Evolutionary conservation across 1,140 invertebrate genomes (phyloP).

Genomic region (Brachionus plicatilis): DNA sequence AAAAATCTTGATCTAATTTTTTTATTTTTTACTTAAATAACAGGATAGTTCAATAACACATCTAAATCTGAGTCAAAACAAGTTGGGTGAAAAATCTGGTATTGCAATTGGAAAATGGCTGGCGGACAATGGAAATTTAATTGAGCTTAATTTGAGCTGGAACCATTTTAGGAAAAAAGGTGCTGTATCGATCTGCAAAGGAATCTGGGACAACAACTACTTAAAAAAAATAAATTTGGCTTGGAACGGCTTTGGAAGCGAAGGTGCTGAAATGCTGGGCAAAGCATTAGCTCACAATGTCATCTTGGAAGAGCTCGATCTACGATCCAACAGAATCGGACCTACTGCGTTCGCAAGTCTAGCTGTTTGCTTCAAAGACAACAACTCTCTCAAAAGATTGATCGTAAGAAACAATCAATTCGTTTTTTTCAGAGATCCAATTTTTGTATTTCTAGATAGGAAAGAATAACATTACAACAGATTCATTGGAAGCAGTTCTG

Average conservation of each 20-base stretch:
- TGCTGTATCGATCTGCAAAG: constrained; percentile 50
- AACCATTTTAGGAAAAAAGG: constrained; percentile 51
- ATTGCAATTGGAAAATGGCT: constrained; percentile 40
- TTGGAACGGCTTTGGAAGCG: constrained; percentile 46
- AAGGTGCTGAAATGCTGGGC: constrained; percentile 43
- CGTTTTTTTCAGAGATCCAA: background rate
- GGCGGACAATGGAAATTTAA: constrained; percentile 49
- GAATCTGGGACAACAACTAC: constrained; percentile 44
- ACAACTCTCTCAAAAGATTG: constrained; percentile 41
- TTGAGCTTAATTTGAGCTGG: constrained; percentile 54
- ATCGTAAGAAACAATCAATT: constrained; percentile 14
- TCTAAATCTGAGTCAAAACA: constrained; percentile 42
- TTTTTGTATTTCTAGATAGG: background rate
- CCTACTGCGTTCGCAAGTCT: constrained; percentile 41
- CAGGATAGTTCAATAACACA: constrained; percentile 40
- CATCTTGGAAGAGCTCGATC: constrained; percentile 45
- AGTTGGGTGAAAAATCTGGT: constrained; percentile 35
- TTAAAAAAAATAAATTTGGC: constrained; percentile 38
- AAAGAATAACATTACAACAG: constrained; percentile 9
- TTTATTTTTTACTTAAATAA: background rate
- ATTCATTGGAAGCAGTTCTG: constrained; percentile 27
- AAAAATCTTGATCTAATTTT: background rate
- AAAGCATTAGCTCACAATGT: constrained; percentile 44
- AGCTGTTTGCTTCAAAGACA: constrained; percentile 25
- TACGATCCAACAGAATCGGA: constrained; percentile 45